These are phyloP conservation scores for Salpingus planirostris DNA, from an alignment of 2,888 invertebrate genomes.

Conservation along the genomic window DNA sequence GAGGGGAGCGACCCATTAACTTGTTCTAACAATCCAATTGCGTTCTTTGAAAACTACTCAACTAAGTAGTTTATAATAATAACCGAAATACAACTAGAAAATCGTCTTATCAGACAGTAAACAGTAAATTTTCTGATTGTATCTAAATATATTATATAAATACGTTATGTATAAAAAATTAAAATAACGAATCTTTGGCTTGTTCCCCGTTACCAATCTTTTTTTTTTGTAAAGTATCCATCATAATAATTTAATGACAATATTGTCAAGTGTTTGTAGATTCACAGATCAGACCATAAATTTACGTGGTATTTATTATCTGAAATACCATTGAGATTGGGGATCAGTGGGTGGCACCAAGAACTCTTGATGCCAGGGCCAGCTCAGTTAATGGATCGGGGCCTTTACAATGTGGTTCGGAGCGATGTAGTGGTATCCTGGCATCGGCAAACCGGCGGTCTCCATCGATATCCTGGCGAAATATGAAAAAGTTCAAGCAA, in stretches of 20 bases:
- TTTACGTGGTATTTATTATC: conserved; percentile 20
- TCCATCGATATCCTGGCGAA: conserved; percentile 82
- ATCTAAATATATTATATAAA: conserved; percentile 40
- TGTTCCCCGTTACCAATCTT: conserved; percentile 72
- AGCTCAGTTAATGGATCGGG: conserved; percentile 67
- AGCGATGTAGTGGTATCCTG: conserved; percentile 85
- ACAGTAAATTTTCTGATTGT: conserved; percentile 31
- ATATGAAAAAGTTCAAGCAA: not conserved
- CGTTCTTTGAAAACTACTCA: too few relatives aligned
- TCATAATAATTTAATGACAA: conserved; percentile 31
- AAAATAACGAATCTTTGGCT: conserved; percentile 74
- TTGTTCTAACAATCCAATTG: conserved; percentile 22
- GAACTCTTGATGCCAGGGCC: conserved; percentile 32
- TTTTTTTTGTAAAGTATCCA: conserved; percentile 24
- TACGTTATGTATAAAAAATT: conserved; percentile 45
- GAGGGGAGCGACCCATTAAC: conserved; percentile 1
- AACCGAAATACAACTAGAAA: conserved; percentile 21
- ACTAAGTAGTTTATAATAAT: conserved; percentile 15
- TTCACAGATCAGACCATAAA: conserved; percentile 28
- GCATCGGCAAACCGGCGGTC: conserved; percentile 84
- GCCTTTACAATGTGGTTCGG: conserved; percentile 90
- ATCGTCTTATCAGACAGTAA: conserved; percentile 17
- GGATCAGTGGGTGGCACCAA: conserved; percentile 34
- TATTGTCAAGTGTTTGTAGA: conserved; percentile 31
- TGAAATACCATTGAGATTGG: conserved; percentile 36